phyloP scores from a whole-genome alignment of 2,113 vertebrate species.

The Climacteris rufus region DNA sequence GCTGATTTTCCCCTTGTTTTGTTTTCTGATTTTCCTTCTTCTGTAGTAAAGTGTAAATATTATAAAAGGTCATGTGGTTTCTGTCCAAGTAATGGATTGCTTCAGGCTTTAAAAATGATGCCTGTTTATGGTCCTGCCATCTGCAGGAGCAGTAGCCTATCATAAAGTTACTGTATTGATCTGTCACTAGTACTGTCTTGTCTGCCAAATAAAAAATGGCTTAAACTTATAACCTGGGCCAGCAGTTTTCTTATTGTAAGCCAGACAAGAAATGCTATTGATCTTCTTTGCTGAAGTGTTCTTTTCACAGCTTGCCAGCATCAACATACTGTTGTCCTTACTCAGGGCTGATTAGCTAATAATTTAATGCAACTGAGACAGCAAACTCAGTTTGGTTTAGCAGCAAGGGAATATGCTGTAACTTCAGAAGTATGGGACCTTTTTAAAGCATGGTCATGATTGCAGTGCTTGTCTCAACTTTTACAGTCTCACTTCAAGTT shows the following conservation, averaged over 20 bases:
- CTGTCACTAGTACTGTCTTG: slow-evolving; percentile 49
- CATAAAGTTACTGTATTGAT: slow-evolving; percentile 63
- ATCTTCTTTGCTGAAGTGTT: slow-evolving; percentile 61
- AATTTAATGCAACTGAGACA: slow-evolving; percentile 67
- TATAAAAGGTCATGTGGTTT: slow-evolving; percentile 35
- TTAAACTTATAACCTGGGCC: slow-evolving; percentile 54
- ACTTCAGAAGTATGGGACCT: not conserved
- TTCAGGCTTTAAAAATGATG: slow-evolving; percentile 31
- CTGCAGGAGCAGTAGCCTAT: slow-evolving; percentile 41
- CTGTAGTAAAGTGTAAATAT: slow-evolving; percentile 6
- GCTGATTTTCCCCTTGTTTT: not conserved
- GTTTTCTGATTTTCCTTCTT: not conserved
- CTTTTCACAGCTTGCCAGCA: slow-evolving; percentile 69
- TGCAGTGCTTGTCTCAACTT: not conserved
- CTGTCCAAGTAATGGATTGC: slow-evolving; percentile 32
- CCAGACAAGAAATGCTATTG: slow-evolving; percentile 65
- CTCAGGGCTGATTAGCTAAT: slow-evolving; percentile 68
- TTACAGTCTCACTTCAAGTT: not conserved
- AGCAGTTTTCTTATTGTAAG: slow-evolving; percentile 61
- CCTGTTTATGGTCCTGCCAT: slow-evolving; percentile 39
- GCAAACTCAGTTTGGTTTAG: slow-evolving; percentile 8
- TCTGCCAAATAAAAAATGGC: slow-evolving; percentile 61
- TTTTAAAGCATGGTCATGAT: not conserved
- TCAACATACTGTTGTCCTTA: slow-evolving; percentile 58
- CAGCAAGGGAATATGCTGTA: not conserved